Conservation (phyloP, 2,888 invertebrate species). For the Agriotes lineatus region DNA sequence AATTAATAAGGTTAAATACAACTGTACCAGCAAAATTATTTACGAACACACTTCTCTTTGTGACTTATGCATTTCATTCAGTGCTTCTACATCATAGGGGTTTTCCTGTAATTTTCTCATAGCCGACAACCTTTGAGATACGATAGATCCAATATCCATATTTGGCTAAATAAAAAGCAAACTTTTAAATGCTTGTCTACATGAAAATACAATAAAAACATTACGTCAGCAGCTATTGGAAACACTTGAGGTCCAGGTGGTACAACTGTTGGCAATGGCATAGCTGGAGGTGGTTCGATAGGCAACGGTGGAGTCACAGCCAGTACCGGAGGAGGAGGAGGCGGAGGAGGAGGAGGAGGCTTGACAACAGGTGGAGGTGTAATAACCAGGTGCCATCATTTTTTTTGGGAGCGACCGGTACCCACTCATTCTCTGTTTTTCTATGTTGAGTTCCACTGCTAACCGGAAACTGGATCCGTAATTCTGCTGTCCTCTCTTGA, state of each 20-base stretch:
- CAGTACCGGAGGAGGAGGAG: no score
- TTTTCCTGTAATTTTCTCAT: conserved; percentile 86
- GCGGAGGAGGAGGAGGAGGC: conserved; percentile 46
- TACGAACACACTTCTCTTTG: conserved; percentile 82
- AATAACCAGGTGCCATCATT: conserved; percentile 56
- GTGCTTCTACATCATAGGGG: conserved; percentile 80
- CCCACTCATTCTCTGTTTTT: conserved; percentile 85
- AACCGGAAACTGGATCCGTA: conserved; percentile 92
- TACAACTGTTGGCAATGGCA: conserved; percentile 59
- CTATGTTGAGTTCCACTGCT: conserved; percentile 94
- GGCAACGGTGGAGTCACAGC: conserved; percentile 42
- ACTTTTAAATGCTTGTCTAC: background rate
- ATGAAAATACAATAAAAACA: background rate
- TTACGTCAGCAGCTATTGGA: conserved; percentile 39
- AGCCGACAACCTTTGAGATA: conserved; percentile 87
- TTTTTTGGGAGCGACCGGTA: conserved; percentile 78
- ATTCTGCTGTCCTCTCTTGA: conserved; percentile 80
- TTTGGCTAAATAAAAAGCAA: conserved; percentile 56
- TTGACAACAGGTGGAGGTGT: conserved; percentile 52
- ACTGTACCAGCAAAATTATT: no score
- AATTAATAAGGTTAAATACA: no score
- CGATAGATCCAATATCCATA: conserved; percentile 86
- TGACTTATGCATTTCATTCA: conserved; percentile 78
- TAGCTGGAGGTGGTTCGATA: conserved; percentile 39
- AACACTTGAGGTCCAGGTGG: conserved; percentile 57